Base-by-base conservation (phyloP, 2,797 vertebrate genomes). In the Sebastes kiyomatsui region DNA sequence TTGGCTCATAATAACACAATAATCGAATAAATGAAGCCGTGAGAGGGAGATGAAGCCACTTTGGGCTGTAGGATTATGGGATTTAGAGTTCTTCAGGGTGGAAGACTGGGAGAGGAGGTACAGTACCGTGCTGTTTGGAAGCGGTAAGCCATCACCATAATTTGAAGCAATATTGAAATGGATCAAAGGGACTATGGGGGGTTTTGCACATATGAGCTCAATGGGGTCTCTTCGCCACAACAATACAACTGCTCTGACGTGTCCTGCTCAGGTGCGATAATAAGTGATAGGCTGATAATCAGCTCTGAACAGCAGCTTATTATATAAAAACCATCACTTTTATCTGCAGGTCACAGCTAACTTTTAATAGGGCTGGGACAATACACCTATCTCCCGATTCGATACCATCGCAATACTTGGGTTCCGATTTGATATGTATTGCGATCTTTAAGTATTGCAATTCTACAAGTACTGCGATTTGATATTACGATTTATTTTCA, bases 41-140 rank as follows among this genome's bases (percentile, higher is more conserved):
- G 61, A 82, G 76, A 75, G 62, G 79, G 69, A 81, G 76, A 78
- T 80, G 61, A 81, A 87, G 75, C 81, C 80, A 77, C 87, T 91
- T 82, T 84, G 68, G 85, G 84, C 65, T 77, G 73, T 38, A 75
- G 89, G 90, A 91, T 93, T 92, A 94, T 87, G 85, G 86, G 88
- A 91, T 93, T 93, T 88, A 82, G 82, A 88, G 83, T 90, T 90
- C 86, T 87, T 90, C 69, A 81, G 71, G 77, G 80, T 80, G 68
- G 35, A 80, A 83, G 81, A 80, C 75, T 81, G 79, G 46, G 56
- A 87, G 77, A 77, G 49, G 75, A 85, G 79, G 77, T 77, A 69
- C n/a, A 67, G n/a, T 59, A 23, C 64, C 10, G 22, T 38, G 75
- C 60, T 33, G 72, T 81, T 84, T 75, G 60, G 83, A 79, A 70